Evolutionary conservation across 2,888 invertebrate genomes (phyloP).

Genomic region (Lydus trimaculatus): DNA sequence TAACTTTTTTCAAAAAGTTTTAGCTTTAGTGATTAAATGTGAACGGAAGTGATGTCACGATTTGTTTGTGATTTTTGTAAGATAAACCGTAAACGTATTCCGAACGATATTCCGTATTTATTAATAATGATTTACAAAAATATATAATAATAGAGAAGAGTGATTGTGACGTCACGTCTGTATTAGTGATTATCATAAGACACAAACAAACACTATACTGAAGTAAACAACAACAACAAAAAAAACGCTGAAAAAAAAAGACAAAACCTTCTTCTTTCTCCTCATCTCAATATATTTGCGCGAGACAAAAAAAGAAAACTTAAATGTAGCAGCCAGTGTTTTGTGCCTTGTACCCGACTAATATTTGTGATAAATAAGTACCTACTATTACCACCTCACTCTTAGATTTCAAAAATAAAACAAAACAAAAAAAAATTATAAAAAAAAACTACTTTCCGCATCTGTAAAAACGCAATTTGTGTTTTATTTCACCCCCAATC

Average conservation of each 20-base stretch:
- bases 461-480: conserved; percentile 40
- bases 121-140: neutral
- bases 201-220: conserved; percentile 16
- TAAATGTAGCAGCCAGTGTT: conserved; percentile 58
- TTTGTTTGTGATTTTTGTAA: neutral
- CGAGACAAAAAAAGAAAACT: conserved; percentile 32
- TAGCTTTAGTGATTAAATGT: conserved; percentile 36
- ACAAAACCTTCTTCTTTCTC: conserved; percentile 24
- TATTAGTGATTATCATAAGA: conserved; percentile 15
- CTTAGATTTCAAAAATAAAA: conserved; percentile 58
- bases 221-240: neutral
- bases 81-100: neutral
- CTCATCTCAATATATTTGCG: conserved; percentile 38
- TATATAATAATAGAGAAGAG: neutral
- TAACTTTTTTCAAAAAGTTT: conserved; percentile 33
- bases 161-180: conserved; percentile 26
- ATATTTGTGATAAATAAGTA: conserved; percentile 60
- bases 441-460: conserved; percentile 50
- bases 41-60: conserved; percentile 25
- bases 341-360: conserved; percentile 59
- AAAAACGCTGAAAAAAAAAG: conserved; percentile 18
- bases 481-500: conserved; percentile 27
- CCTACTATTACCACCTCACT: conserved; percentile 56
- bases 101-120: neutral
- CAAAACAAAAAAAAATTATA: neutral